phyloP scores from a whole-genome alignment of 1,140 invertebrate species.

The Zaprionus africanus region DNA sequence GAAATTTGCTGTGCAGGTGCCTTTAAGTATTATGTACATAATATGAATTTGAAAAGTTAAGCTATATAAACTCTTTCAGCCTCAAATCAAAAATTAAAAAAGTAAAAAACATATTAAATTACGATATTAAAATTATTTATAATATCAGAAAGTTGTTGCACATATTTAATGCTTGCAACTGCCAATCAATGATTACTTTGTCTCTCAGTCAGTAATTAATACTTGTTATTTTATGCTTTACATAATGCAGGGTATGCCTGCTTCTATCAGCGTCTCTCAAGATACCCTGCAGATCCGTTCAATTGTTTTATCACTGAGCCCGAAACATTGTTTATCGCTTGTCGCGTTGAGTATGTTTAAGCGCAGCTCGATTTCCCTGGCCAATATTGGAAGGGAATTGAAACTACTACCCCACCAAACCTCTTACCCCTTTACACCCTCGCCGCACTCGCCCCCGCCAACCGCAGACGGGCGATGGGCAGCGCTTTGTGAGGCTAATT shows the following conservation, averaged over 20 bases:
- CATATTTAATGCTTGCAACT: no score
- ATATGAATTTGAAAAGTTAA: background rate
- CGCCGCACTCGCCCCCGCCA: no score
- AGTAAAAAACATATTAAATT: no score
- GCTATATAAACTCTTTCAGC: background rate
- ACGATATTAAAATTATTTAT: no score
- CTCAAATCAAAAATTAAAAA: no score
- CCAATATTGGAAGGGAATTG: no score
- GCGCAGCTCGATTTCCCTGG: no score
- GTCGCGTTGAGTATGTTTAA: background rate
- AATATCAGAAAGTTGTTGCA: no score
- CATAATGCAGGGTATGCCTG: background rate
- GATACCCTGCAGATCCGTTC: background rate
- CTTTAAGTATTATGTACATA: background rate
- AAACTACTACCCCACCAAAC: no score
- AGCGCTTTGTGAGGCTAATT: slow-evolving; percentile 23
- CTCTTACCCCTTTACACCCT: no score
- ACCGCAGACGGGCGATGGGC: background rate
- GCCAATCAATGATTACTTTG: no score
- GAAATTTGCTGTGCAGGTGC: background rate
- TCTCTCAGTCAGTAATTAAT: no score
- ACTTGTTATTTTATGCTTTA: background rate
- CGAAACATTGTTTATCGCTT: background rate
- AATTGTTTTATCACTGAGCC: background rate
- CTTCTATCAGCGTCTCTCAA: background rate